phyloP scores from a whole-genome alignment of 1,140 invertebrate species.

The Popillia japonica region DNA sequence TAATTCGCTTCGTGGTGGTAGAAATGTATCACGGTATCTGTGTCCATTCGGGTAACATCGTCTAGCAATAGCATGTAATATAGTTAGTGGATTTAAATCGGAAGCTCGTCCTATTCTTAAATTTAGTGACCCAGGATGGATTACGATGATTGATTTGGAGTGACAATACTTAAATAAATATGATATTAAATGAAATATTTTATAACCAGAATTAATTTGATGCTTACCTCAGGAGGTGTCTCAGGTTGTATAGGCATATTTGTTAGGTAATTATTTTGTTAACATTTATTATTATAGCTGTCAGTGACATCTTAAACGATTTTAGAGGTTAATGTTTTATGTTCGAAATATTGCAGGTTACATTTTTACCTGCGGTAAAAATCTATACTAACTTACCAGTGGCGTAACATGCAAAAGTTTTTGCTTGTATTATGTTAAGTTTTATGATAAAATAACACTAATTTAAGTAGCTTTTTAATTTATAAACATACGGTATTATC shows the following conservation, averaged over 20 bases:
- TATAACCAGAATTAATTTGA: too few species aligned
- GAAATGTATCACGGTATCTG: slow-evolving; percentile 70
- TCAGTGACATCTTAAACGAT: background rate
- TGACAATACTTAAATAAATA: slow-evolving; percentile 62
- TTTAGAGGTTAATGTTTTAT: too few species aligned
- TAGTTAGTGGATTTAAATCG: slow-evolving; percentile 83
- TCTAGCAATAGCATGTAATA: slow-evolving; percentile 88
- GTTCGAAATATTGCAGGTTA: too few species aligned
- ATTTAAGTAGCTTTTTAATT: too few species aligned
- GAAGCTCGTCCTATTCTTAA: slow-evolving; percentile 89
- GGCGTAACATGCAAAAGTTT: slow-evolving; percentile 7
- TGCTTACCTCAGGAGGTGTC: slow-evolving; percentile 25
- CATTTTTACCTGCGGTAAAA: background rate
- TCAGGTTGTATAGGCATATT: slow-evolving; percentile 11
- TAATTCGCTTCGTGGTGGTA: slow-evolving; percentile 69
- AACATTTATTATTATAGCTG: background rate
- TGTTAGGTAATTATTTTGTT: background rate
- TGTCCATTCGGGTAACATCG: slow-evolving; percentile 66
- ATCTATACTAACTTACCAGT: background rate
- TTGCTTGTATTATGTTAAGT: too few species aligned
- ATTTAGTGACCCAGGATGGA: slow-evolving; percentile 92
- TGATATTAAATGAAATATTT: too few species aligned
- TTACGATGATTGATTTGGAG: slow-evolving; percentile 86
- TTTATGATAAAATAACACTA: too few species aligned
- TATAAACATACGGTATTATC: too few species aligned